phyloP scores from a whole-genome alignment of 2,797 vertebrate species.

The Aldrovandia affinis region DNA sequence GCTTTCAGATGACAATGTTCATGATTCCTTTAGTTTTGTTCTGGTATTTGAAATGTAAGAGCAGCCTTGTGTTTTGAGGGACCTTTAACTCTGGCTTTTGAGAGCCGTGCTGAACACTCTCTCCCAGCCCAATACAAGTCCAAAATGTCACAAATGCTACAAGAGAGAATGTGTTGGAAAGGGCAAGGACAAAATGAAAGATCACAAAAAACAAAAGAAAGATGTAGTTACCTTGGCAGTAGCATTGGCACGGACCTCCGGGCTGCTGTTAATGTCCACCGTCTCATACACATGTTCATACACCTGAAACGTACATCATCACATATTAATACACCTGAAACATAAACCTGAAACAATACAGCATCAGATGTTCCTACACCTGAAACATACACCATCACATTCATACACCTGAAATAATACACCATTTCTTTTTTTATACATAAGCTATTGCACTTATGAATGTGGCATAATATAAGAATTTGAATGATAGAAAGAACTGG shows the following conservation, averaged over 20 bases:
- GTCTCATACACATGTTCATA: conserved; percentile 99
- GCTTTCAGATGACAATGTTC: too few species aligned
- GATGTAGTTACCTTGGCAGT: conserved; percentile 88
- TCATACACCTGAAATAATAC: too few species aligned
- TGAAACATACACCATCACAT: too few species aligned
- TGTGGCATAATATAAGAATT: too few species aligned
- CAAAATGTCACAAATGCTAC: neutral
- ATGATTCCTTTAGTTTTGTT: too few species aligned
- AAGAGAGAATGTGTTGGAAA: neutral
- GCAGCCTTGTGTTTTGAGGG: neutral
- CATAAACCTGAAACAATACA: too few species aligned
- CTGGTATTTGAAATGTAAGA: neutral
- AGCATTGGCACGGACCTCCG: conserved; percentile 95
- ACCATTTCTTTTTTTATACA: too few species aligned
- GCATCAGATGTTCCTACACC: too few species aligned
- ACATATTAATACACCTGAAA: too few species aligned
- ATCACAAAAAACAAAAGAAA: neutral
- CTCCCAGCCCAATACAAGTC: neutral
- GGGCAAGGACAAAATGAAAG: neutral
- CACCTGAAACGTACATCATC: conserved; percentile 86
- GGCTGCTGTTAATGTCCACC: conserved; percentile 97
- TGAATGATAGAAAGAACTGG: too few species aligned
- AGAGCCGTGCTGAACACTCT: neutral
- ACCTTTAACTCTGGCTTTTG: neutral
- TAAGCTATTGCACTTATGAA: too few species aligned